phyloP scores from a whole-genome alignment of 2,113 vertebrate species.

The Poecile atricapillus region DNA sequence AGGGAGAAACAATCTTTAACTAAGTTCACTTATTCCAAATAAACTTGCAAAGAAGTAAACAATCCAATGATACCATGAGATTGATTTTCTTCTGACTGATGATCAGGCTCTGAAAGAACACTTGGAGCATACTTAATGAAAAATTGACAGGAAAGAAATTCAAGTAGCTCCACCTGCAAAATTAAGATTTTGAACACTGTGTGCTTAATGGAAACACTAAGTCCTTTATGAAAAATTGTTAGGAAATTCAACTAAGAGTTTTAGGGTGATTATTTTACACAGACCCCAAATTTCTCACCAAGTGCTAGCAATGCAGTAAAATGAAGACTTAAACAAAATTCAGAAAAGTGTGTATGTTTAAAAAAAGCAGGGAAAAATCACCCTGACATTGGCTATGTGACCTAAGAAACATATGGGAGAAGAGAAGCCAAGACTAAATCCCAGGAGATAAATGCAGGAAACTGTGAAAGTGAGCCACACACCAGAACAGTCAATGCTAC shows the following conservation, averaged over 20 bases:
- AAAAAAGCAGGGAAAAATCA: not conserved
- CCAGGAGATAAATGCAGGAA: not conserved
- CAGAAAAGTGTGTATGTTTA: not conserved
- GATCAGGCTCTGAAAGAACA: not conserved
- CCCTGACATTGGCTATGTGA: not conserved
- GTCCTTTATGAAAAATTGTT: not conserved
- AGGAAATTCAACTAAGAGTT: not conserved
- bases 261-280: not conserved
- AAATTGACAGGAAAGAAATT: not conserved
- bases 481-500: not conserved
- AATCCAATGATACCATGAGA: not conserved
- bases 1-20: not conserved
- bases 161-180: not conserved
- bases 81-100: not conserved
- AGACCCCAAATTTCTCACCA: not conserved
- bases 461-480: not conserved
- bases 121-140: not conserved
- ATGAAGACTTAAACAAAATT: not conserved
- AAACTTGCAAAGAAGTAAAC: not conserved
- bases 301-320: not conserved
- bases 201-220: not conserved
- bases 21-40: not conserved
- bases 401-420: not conserved
- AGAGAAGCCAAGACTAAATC: not conserved
- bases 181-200: accelerated